Percentiles rank a stretch among this genome's conserved stretches.
Conservation (phyloP, 2,797 vertebrate species). For the Coilia nasus region DNA sequence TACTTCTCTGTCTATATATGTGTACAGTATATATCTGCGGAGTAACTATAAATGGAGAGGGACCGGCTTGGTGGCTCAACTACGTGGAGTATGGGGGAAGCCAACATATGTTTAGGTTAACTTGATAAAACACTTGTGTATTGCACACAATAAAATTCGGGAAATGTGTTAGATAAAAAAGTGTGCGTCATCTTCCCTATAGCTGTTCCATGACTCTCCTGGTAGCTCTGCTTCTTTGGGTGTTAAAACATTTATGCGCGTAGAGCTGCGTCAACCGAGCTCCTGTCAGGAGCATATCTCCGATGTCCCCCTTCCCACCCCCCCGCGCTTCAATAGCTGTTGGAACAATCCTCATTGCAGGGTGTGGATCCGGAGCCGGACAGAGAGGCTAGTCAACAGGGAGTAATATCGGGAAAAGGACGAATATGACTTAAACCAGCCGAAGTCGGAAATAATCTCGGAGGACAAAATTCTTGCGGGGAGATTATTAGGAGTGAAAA, state of each 20-base stretch:
- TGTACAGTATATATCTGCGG: conserved; percentile 69
- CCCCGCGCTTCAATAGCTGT: conserved; percentile 48
- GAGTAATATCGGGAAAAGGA: conserved; percentile 67
- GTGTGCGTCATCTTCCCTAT: conserved; percentile 30
- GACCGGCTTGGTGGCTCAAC: conserved; percentile 71
- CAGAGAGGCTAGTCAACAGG: conserved; percentile 66
- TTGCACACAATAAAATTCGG: conserved; percentile 5
- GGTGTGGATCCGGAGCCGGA: conserved; percentile 72
- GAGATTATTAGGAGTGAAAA: conserved; percentile 28
- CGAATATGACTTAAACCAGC: conserved; percentile 63
- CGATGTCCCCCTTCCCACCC: conserved; percentile 33
- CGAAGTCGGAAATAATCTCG: conserved; percentile 67
- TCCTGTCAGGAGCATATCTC: conserved; percentile 43
- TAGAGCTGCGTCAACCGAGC: conserved; percentile 56
- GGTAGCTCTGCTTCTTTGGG: conserved; percentile 25
- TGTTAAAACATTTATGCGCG: conserved; percentile 38
- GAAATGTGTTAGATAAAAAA: conserved; percentile 29
- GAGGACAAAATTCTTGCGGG: conserved; percentile 45
- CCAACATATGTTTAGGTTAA: not conserved
- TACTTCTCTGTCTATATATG: conserved; percentile 39
- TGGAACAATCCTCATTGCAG: conserved; percentile 74
- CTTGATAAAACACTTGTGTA: conserved; percentile 6
- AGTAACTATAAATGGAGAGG: conserved; percentile 84
- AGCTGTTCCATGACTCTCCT: conserved; percentile 27
- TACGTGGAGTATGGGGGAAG: conserved; percentile 56